Conservation (phyloP, 1,140 invertebrate genomes). For the Formica exsecta region DNA sequence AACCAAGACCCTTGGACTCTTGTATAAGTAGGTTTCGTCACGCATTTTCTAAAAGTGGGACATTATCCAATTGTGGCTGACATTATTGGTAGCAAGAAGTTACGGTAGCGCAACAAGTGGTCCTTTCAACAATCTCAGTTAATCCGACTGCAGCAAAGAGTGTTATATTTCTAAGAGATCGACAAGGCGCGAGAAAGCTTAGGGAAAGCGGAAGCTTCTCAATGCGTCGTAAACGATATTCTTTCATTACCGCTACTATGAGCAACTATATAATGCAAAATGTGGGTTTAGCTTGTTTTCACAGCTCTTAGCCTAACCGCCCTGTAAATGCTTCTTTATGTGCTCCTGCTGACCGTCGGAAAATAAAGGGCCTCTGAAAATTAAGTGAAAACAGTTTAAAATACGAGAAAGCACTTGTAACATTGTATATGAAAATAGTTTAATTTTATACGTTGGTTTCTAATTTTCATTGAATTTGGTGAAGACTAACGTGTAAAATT, state of each 20-base stretch:
- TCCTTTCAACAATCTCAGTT: constrained; percentile 5
- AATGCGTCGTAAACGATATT: constrained; percentile 71
- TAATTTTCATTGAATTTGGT: background rate
- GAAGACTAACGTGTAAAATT: background rate
- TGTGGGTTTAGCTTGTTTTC: constrained; percentile 54
- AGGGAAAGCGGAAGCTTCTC: constrained; percentile 67
- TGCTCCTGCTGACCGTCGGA: background rate
- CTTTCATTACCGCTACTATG: constrained; percentile 60
- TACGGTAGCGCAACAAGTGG: constrained; percentile 7
- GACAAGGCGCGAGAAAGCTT: constrained; percentile 48
- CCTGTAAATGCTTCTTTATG: background rate
- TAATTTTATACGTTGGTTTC: background rate
- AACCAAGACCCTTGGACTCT: background rate
- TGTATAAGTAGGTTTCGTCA: background rate
- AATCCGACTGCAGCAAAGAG: constrained; percentile 21
- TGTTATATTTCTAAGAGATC: constrained; percentile 42
- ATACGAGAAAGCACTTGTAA: background rate
- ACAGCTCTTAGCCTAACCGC: background rate
- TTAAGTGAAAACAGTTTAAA: background rate
- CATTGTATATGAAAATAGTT: background rate
- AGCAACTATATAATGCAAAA: constrained; percentile 34
- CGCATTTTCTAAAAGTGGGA: constrained; percentile 10
- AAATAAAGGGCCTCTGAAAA: background rate
- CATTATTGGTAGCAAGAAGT: background rate
- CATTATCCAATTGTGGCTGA: constrained; percentile 7